Percentiles rank a stretch among this genome's conserved stretches.
phyloP scores from a whole-genome alignment of 2,113 vertebrate species.

The Chrysochloris asiatica region DNA sequence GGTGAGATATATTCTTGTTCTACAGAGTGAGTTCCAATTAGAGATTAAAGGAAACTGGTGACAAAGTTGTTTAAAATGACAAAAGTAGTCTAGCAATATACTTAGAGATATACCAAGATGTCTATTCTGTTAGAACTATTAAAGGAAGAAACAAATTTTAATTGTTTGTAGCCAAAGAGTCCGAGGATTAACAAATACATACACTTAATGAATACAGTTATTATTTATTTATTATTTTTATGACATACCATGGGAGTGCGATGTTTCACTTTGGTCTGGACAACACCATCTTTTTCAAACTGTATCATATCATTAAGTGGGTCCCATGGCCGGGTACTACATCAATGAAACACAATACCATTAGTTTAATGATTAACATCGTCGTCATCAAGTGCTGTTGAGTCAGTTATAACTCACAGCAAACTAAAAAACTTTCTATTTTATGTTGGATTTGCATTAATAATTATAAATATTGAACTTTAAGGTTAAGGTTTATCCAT shows the following conservation, averaged over 20 bases:
- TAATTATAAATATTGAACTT: conserved; percentile 26
- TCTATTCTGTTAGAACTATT: neutral
- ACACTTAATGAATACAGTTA: conserved; percentile 77
- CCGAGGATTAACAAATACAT: conserved; percentile 1
- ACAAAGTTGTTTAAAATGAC: conserved; percentile 35
- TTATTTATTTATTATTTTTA: conserved; percentile 88
- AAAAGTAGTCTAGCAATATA: neutral
- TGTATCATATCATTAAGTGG: conserved; percentile 98
- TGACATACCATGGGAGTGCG: conserved; percentile 98
- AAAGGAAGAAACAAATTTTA: conserved; percentile 23
- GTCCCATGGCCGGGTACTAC: conserved; percentile 98
- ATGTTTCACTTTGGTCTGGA: conserved; percentile 98
- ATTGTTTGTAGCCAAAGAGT: neutral
- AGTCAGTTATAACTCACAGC: too few relatives aligned
- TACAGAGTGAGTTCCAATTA: neutral
- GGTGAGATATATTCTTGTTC: neutral
- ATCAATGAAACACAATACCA: conserved; percentile 10
- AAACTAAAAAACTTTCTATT: neutral
- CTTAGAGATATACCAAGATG: neutral
- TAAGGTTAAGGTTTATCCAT: conserved; percentile 29
- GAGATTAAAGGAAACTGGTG: neutral
- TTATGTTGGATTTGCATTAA: conserved; percentile 42
- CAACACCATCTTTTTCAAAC: conserved; percentile 96
- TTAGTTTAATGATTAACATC: conserved; percentile 14
- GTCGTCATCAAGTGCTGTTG: too few relatives aligned